Evolutionary conservation across 2,113 vertebrate genomes (phyloP), one percentile per base, ranked within the genome.

Genomic region (Thalassarche chlororhynchos): DNA sequence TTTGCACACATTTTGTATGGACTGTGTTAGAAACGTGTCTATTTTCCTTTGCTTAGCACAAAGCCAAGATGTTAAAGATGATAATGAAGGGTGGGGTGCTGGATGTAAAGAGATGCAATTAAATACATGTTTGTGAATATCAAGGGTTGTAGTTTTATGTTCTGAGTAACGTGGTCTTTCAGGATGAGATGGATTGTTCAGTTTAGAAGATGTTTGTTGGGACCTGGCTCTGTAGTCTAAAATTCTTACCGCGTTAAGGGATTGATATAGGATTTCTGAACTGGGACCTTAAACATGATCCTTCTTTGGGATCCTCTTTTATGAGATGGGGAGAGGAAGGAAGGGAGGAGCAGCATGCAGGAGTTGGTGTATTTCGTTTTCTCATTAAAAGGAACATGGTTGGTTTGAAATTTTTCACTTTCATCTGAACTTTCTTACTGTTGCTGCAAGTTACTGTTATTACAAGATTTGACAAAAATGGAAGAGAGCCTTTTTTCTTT

Each of bases 311-410:
- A 97, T 93, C 40, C 46, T 96, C 78, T 95, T 96, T 93, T 86
- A 94, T 94, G 90, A 92, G 95, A 76, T 93, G 62, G 62, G 58
- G 75, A 95, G 84, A 97, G 97, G 95, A 97, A 97, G 96, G 97
- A 97, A 97, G 97, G 97, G 96, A 97, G 96, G 96, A 93, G 95
- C 85, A 90, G 90, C 54, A 12, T 54, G 26, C 89, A 66, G 70
- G 84, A 95, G 62, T 83, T 88, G 28, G 70, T 96, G 51, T 93
- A 85, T 91, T 97, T 94, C 95, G 42, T 91, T 89, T 93, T 84
- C 66, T 72, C 17, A 32, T 84, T 91, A 78, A 90, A 89, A 90
- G 32, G 49, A 95, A 65, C 17, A 24, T 51, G 17, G 38, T 36
- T 79, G 65, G 80, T 64, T 87, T 95, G 66, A 96, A 84, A 74